phyloP scores from a whole-genome alignment of 2,113 vertebrate species.

The Heliornis fulica region DNA sequence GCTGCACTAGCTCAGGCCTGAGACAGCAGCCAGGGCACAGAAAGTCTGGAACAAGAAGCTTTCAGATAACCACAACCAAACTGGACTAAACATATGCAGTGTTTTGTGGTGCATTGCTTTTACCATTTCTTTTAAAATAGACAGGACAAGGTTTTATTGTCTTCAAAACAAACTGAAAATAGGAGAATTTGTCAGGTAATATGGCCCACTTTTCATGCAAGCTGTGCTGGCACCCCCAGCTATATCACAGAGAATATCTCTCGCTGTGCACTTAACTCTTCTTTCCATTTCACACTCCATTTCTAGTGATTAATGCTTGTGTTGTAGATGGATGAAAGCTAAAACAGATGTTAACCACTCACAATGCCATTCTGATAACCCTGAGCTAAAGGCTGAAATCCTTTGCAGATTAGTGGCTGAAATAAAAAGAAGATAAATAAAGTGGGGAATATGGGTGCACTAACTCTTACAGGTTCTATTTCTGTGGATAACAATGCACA shows the following conservation, averaged over 20 bases:
- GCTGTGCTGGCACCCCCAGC: not conserved
- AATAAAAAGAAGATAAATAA: constrained; percentile 49
- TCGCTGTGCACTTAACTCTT: constrained; percentile 26
- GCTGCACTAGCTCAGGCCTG: not conserved
- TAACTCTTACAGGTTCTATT: constrained; percentile 13
- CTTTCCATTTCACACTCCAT: constrained; percentile 57
- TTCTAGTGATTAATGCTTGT: constrained; percentile 57
- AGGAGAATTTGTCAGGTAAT: not conserved
- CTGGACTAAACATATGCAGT: not conserved
- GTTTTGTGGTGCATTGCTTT: not conserved
- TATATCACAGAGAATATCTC: not conserved
- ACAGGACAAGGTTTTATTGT: not conserved
- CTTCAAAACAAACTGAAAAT: not conserved
- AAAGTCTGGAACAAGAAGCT: not conserved
- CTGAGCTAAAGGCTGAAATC: constrained; percentile 54
- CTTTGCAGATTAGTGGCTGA: constrained; percentile 42
- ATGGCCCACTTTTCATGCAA: not conserved
- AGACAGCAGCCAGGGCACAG: not conserved
- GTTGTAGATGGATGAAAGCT: constrained; percentile 38
- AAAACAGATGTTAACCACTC: constrained; percentile 59
- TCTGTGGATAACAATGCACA: constrained; percentile 25
- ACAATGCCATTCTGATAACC: constrained; percentile 34
- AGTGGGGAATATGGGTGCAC: not conserved
- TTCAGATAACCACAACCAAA: not conserved
- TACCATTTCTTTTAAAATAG: not conserved